These are phyloP conservation scores for Temnopleurus reevesii DNA, from an alignment of 53 echinoderm and acorn worm genomes.

Conservation along the genomic window DNA sequence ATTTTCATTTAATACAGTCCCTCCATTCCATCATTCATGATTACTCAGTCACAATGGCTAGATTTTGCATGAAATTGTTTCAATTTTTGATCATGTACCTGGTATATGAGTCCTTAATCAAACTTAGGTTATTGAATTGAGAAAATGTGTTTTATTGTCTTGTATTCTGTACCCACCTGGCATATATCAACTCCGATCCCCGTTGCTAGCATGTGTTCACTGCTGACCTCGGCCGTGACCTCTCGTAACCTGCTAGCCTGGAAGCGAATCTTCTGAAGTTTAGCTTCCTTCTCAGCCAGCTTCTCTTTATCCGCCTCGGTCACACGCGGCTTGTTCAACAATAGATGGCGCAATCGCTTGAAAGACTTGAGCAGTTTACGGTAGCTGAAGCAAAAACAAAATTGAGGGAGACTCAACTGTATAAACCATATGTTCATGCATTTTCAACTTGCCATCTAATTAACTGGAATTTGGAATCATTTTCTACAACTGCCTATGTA, in stretches of 20 bases:
- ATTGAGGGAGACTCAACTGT: not conserved
- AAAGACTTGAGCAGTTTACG: slow-evolving; percentile 88
- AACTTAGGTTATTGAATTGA: no score
- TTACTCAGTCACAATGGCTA: no score
- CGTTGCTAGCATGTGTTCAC: slow-evolving; percentile 69
- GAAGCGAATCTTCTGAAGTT: slow-evolving; percentile 72
- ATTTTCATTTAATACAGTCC: no score
- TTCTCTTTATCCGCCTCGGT: slow-evolving; percentile 75
- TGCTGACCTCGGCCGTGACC: slow-evolving; percentile 84
- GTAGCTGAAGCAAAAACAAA: slow-evolving; percentile 64
- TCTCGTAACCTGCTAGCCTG: slow-evolving; percentile 70
- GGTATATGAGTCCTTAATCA: no score
- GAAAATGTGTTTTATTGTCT: no score
- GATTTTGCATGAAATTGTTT: no score
- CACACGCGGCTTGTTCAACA: slow-evolving; percentile 78
- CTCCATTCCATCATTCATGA: no score
- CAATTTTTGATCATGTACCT: no score
- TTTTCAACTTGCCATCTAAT: not conserved
- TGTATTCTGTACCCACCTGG: slow-evolving; percentile 77
- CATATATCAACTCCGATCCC: slow-evolving; percentile 90
- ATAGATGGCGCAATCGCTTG: slow-evolving; percentile 81
- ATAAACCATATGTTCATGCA: not conserved
- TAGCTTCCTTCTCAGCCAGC: slow-evolving; percentile 72
- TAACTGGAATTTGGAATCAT: no score
- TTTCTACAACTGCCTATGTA: no score